Conservation (phyloP, 2,888 invertebrate species). For the Plagodis pulveraria region DNA sequence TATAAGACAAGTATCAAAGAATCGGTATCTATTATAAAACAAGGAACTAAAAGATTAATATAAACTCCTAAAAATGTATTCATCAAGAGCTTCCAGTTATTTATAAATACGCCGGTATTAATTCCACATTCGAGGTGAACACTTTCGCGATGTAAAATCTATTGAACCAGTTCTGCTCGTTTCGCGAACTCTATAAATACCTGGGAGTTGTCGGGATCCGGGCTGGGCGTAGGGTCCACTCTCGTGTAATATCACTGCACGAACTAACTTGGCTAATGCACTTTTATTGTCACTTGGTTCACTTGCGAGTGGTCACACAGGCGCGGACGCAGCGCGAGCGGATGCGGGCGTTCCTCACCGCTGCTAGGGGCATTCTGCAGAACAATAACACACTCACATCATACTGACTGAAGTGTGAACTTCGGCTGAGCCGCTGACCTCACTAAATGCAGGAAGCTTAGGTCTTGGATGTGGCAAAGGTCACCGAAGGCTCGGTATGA, state of each 20-base stretch:
- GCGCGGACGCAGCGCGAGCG: constrained; percentile 42
- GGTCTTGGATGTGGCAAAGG: constrained; percentile 53
- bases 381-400: background rate
- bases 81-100: no score
- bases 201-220: constrained; percentile 55
- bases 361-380: constrained; percentile 51
- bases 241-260: constrained; percentile 44
- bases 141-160: constrained; percentile 61
- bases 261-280: constrained; percentile 45
- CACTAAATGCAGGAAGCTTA: constrained; percentile 61
- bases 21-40: no score
- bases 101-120: constrained; percentile 6
- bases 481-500: constrained; percentile 29
- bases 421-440: constrained; percentile 54
- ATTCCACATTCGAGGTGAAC: constrained; percentile 30
- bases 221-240: constrained; percentile 40
- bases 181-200: constrained; percentile 65
- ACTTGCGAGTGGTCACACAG: constrained; percentile 14
- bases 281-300: constrained; percentile 50
- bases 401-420: background rate
- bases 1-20: no score
- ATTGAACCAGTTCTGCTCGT: constrained; percentile 64
- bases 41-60: no score
- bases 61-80: no score
- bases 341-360: constrained; percentile 44